A percentile compares a stretch with the other conserved stretches of the same genome.
Evolutionary conservation across 2,113 vertebrate species (phyloP).

Genomic region (Labrus mixtus): DNA sequence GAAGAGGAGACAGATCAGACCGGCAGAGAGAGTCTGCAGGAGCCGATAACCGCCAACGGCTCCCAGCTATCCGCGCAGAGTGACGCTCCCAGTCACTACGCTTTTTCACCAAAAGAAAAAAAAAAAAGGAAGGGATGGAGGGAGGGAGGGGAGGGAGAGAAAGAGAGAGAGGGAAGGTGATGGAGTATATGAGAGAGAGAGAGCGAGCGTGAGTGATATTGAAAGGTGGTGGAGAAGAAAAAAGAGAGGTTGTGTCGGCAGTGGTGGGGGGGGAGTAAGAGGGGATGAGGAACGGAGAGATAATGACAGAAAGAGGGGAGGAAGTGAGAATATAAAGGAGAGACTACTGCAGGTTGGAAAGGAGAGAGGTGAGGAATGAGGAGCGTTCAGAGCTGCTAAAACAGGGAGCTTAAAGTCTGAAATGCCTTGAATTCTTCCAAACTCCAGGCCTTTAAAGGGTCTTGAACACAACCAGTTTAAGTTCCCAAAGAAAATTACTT

Average conservation of each 20-base stretch:
- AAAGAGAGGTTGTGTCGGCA: conserved; percentile 34
- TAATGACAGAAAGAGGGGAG: conserved; percentile 54
- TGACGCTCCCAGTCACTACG: conserved; percentile 85
- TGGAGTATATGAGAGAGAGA: conserved; percentile 42
- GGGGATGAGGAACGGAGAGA: conserved; percentile 50
- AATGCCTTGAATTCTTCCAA: conserved; percentile 21
- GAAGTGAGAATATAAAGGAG: conserved; percentile 40
- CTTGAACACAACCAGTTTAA: not conserved
- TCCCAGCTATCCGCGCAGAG: conserved; percentile 90
- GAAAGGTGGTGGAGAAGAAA: conserved; percentile 46
- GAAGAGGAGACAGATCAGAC: conserved; percentile 99
- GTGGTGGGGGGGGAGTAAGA: conserved; percentile 16
- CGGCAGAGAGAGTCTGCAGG: conserved; percentile 92
- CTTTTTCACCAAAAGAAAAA: conserved; percentile 36
- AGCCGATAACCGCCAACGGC: conserved; percentile 94
- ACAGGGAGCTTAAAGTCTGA: not conserved
- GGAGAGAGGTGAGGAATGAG: conserved; percentile 31
- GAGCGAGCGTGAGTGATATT: conserved; percentile 39
- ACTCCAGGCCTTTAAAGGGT: not conserved
- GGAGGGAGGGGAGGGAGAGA: conserved; percentile 1
- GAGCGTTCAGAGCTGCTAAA: not conserved
- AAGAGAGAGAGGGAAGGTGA: conserved; percentile 46
- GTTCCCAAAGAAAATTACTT: not conserved
- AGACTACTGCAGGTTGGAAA: conserved; percentile 36
- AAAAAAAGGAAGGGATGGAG: conserved; percentile 1